phyloP scores from a whole-genome alignment of 2,797 vertebrate genomes.

The Pteronotus mesoamericanus region DNA sequence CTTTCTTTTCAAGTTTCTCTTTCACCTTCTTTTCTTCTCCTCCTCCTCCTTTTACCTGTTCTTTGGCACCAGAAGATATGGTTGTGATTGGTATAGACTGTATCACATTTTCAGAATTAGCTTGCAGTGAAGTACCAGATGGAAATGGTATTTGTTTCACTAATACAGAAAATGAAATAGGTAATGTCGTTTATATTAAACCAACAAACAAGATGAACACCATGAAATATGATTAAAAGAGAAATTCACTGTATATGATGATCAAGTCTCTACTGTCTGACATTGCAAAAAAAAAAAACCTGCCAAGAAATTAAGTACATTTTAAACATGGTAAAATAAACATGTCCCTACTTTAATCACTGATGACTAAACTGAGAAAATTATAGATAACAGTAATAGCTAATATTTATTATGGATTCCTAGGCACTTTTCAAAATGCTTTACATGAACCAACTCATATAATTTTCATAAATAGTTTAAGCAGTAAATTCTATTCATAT shows the following conservation, averaged over 20 bases:
- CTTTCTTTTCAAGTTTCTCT: constrained; percentile 93
- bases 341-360: not conserved
- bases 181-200: constrained; percentile 5
- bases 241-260: not conserved
- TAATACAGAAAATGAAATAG: constrained; percentile 77
- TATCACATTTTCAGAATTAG: constrained; percentile 67
- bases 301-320: not conserved
- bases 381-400: not conserved
- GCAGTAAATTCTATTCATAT: not conserved
- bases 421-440: not conserved
- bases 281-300: not conserved
- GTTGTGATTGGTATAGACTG: constrained; percentile 65
- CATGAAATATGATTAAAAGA: not conserved
- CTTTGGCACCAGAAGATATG: constrained; percentile 77
- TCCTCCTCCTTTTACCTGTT: constrained; percentile 80
- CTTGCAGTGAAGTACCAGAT: constrained; percentile 69
- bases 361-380: not conserved
- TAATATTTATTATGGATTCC: not conserved
- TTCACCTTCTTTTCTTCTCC: constrained; percentile 89
- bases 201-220: not conserved
- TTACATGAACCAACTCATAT: not conserved
- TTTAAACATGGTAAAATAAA: constrained; percentile 3
- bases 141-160: constrained; percentile 87
- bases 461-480: not conserved
- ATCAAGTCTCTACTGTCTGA: not conserved